Evolutionary conservation across 1,140 invertebrate genomes (phyloP), one percentile per base, ranked within the genome.

Genomic region (Trinorchestia longiramus): DNA sequence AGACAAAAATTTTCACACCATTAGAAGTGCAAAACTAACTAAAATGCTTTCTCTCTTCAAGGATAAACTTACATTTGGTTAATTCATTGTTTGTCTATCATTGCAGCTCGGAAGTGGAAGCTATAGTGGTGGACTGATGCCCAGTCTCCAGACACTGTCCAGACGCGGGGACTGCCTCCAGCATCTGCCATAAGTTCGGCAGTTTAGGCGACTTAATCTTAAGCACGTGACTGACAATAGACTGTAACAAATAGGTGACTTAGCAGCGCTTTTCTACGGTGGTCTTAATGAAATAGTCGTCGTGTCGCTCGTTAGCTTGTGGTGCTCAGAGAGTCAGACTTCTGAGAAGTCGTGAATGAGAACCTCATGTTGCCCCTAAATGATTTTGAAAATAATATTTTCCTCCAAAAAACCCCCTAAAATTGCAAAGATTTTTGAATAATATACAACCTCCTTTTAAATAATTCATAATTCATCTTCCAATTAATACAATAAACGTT

Each of bases 61-160:
- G 6, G 47, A 53, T 53, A 19, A 53, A 53, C 47, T 53, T 8
- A 53, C 47, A n/a, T 53, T 53, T 6, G 41, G 0, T 11, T 94
- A 94, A 94, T 45, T 4, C 40, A 40, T 94, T 94, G 4, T 94
- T n/a, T 47, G 8, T 40, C 28, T 42, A 42, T 91, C 43, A 43
- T 53, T 53, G 47, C 92, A 94, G 92, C 92, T 36, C 92, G 92
- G 36, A 94, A 94, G 44, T 94, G 92, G 92, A 94, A 94, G 44
- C 43, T 94, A 94, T 94, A 94, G 92, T 94, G 92, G 92, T 47
- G 92, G 92, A 94, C 92, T 40, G 92, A n/a, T 0, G 44, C 43
- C 41, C 8, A 43, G 92, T 42, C 43, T 6, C 0, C 88, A 43
- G 88, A 3, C n/a, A 42, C 28, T 28, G 11, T 90, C 6, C 36